Evolutionary conservation across 2,888 invertebrate genomes (phyloP), one percentile per base, ranked within the genome.

Genomic region (Brachypterus glaber): DNA sequence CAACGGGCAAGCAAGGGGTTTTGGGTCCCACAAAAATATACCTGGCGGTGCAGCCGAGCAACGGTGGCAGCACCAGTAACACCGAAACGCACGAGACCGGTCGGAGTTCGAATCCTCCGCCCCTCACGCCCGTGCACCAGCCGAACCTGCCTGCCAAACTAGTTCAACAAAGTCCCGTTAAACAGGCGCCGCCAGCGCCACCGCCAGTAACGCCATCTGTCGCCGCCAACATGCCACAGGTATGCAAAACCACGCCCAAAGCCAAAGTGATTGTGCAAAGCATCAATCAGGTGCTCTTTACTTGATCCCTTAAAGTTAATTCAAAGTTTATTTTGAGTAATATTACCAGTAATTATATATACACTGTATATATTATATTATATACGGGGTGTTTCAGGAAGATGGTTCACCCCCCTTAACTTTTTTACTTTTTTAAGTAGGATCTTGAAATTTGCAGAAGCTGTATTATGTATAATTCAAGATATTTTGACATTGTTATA

Each of bases 11-110:
- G 60, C 82, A 85, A 61, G 86, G 86, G 27, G 84, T 86, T 51
- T 63, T 88, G 44, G 88, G 87, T 2, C 88, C 88, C 7, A 82
- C 86, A 7, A 88, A 87, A 67, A 85, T 88, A 58, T 88, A 87
- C 59, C 66, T 89, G 41, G 87, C 87, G 0, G 86, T 88, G 36
- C 87, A 87, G 58, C 87, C 88, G n/a, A 68, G 77, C 34, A 62
- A 66, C 41, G 51, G 58, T 34, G 60, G 62, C 13, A n/a, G 39
- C 25, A 34, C 39, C 9, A 33, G n/a, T 11, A 45, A 40, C 37
- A 51, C 41, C n/a, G 42, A 44, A 35, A 30, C 39, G 13, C 37
- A 35, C 13, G 16, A 15, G 11, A 30, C 34, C 12, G 35, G 33
- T 33, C 38, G 33, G 33, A 43, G 49, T 15, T 71, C 39, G 4